Percentiles rank a stretch among this genome's conserved stretches.
phyloP scores from a whole-genome alignment of 2,113 vertebrate species.

The Machaerirhynchus nigripectus region DNA sequence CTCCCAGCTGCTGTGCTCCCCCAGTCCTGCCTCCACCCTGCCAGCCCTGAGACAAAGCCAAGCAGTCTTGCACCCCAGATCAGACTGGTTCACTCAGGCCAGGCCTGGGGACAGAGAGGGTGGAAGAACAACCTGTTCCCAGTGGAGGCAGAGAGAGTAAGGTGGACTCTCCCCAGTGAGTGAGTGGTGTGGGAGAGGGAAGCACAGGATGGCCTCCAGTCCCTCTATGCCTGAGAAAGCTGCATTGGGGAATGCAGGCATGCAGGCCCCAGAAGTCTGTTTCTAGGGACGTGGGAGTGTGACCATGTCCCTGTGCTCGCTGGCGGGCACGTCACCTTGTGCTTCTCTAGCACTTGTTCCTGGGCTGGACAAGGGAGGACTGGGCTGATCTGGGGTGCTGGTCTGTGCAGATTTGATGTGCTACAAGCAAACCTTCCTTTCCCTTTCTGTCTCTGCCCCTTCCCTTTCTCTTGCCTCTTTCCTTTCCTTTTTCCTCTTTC shows the following conservation, averaged over 20 bases:
- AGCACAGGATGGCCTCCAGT: background rate
- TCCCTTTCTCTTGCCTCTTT: background rate
- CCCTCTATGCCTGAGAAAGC: rapidly evolving
- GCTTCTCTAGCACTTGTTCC: background rate
- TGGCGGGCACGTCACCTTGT: background rate
- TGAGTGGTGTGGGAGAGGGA: background rate
- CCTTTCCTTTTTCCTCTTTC: background rate
- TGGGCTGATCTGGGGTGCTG: rapidly evolving
- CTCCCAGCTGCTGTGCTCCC: background rate
- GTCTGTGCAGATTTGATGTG: background rate
- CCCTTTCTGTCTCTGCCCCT: background rate
- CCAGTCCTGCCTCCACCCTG: background rate
- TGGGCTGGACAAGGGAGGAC: rapidly evolving
- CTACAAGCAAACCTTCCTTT: background rate
- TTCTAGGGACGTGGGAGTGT: rapidly evolving
- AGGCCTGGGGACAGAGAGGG: background rate
- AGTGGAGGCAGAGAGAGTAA: rapidly evolving
- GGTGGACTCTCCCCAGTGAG: rapidly evolving
- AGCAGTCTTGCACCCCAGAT: background rate
- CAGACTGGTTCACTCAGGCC: background rate
- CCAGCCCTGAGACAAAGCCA: background rate
- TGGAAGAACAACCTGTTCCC: background rate
- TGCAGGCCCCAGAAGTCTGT: background rate
- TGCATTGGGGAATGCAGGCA: rapidly evolving
- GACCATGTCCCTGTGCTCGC: rapidly evolving